A percentile compares a stretch with the other conserved stretches of the same genome.
phyloP scores from a whole-genome alignment of 2,113 vertebrate species.

The Cheilinus undulatus region DNA sequence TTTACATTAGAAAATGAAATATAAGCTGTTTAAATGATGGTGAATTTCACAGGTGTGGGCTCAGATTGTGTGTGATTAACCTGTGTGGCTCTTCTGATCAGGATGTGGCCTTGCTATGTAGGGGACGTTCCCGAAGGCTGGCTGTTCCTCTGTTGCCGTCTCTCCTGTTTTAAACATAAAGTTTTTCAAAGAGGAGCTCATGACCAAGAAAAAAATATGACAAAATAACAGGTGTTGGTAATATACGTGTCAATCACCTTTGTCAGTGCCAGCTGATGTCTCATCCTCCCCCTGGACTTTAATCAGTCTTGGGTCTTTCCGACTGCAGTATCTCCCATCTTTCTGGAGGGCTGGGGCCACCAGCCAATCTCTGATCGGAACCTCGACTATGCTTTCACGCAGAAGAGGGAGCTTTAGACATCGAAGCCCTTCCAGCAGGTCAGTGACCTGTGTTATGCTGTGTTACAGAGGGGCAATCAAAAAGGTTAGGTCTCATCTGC shows the following conservation, averaged over 20 bases:
- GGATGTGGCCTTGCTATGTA: conserved; percentile 89
- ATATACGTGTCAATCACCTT: conserved; percentile 71
- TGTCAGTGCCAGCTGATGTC: conserved; percentile 47
- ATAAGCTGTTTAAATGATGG: neutral
- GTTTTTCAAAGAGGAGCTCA: neutral
- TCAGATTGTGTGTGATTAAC: conserved; percentile 76
- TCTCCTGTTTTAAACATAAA: conserved; percentile 57
- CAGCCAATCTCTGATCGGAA: conserved; percentile 88
- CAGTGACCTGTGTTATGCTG: conserved; percentile 92
- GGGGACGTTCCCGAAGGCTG: conserved; percentile 76
- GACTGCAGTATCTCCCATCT: conserved; percentile 75
- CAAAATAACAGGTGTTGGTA: fast-evolving
- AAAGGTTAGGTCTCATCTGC: neutral
- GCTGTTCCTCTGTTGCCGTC: conserved; percentile 26
- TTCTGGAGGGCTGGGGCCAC: conserved; percentile 86
- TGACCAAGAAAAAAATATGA: neutral
- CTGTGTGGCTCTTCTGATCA: conserved; percentile 88
- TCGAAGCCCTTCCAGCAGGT: conserved; percentile 88
- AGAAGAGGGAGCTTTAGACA: conserved; percentile 81
- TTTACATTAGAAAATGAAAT: neutral
- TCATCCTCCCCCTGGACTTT: conserved; percentile 56
- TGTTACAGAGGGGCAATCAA: neutral
- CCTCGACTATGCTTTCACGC: conserved; percentile 89
- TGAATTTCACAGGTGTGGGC: too few species aligned
- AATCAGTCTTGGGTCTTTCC: conserved; percentile 57